phyloP scores from a whole-genome alignment of 2,797 vertebrate species.

The Myiotriccus ornatus region DNA sequence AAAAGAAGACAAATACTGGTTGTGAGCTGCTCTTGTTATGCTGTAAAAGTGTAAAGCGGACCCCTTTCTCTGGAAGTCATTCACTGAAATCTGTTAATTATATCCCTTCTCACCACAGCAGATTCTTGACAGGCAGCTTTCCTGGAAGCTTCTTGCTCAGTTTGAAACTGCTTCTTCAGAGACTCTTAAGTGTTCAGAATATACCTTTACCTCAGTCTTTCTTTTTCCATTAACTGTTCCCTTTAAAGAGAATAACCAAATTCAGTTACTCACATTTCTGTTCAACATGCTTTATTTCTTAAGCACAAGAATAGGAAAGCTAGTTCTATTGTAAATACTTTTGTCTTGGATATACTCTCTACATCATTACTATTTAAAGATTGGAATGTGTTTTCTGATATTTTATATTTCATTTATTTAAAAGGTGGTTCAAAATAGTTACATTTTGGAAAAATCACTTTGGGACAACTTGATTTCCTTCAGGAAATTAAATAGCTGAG shows the following conservation, averaged over 20 bases:
- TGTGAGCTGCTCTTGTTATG: background rate
- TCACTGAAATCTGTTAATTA: background rate
- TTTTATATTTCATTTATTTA: background rate
- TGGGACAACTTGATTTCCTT: background rate
- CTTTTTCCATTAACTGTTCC: too few relatives aligned
- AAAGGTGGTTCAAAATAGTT: background rate
- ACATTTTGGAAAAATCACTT: background rate
- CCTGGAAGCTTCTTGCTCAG: too few relatives aligned
- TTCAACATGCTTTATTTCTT: too few relatives aligned
- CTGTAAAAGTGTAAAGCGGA: background rate
- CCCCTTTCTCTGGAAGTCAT: background rate
- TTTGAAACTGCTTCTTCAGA: too few relatives aligned
- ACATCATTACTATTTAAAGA: background rate
- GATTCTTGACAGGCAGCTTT: slow-evolving; percentile 49
- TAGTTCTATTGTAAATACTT: too few relatives aligned
- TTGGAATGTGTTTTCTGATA: background rate
- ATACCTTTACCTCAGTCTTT: too few relatives aligned
- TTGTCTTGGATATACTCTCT: too few relatives aligned
- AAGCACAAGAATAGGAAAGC: too few relatives aligned
- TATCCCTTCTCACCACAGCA: slow-evolving; percentile 37
- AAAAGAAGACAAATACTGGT: background rate
- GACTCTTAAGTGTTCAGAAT: too few relatives aligned
- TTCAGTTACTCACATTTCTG: too few relatives aligned
- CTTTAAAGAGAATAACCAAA: too few relatives aligned
- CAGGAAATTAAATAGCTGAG: background rate